Evolutionary conservation across 2,888 invertebrate species (phyloP).

Genomic region (Folsomia candida): DNA sequence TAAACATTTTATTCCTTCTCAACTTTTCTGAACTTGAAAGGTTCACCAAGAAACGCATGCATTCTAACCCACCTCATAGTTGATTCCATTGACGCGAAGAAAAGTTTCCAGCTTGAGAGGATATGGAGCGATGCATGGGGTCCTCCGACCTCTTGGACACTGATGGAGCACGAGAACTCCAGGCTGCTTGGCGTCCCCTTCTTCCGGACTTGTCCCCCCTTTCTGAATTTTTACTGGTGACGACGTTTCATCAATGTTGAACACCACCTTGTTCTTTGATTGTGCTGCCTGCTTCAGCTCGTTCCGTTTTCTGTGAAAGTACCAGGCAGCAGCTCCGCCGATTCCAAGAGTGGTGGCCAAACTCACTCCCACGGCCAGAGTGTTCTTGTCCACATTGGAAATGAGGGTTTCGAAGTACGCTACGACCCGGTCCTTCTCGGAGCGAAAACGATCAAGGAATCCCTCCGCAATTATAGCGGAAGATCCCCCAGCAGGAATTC

Average conservation of each 20-base stretch:
- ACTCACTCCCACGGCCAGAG: background rate
- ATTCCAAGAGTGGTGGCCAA: conserved; percentile 12
- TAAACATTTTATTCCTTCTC: background rate
- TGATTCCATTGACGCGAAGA: conserved; percentile 37
- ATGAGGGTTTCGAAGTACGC: conserved; percentile 6
- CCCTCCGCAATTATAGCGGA: background rate
- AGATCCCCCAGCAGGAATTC: background rate
- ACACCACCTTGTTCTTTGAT: background rate
- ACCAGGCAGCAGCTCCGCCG: conserved; percentile 6
- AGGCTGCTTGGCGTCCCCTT: conserved; percentile 14
- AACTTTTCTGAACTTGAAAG: background rate
- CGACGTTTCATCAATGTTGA: background rate
- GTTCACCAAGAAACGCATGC: background rate
- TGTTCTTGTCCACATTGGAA: conserved; percentile 2
- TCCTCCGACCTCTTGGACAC: conserved; percentile 41
- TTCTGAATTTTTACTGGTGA: conserved; percentile 1
- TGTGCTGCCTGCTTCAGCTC: background rate
- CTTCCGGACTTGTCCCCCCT: conserved; percentile 11
- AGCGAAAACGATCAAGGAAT: background rate
- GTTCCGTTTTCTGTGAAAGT: conserved; percentile 6
- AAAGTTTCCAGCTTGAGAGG: conserved; percentile 47
- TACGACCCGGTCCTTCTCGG: background rate
- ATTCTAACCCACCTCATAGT: conserved; percentile 35
- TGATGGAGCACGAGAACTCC: conserved; percentile 33
- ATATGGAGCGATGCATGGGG: conserved; percentile 47